Evolutionary conservation across 2,113 vertebrate genomes (phyloP).

Genomic region (Paradoxurus hermaphroditus): DNA sequence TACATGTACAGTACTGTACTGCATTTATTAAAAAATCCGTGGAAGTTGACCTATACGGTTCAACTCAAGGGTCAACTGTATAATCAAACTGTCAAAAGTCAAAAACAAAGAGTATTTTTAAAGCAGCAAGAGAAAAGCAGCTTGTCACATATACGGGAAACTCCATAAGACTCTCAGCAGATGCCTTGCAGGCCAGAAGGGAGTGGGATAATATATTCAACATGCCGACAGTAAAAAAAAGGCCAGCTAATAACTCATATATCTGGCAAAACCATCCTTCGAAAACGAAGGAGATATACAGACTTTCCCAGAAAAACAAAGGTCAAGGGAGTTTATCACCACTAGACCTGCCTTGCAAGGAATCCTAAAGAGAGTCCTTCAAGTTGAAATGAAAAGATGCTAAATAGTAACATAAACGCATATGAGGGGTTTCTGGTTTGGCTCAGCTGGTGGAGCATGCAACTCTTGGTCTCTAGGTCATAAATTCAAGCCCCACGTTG

Average conservation of each 20-base stretch:
- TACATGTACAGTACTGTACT: neutral
- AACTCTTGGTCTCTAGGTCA: neutral
- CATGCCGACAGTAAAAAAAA: neutral
- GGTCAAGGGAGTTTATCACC: neutral
- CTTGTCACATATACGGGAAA: neutral
- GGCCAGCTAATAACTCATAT: neutral
- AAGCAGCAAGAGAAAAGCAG: neutral
- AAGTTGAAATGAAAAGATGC: neutral
- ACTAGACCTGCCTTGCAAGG: neutral
- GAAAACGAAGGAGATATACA: neutral
- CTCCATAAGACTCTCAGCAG: neutral
- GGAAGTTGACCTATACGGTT: neutral
- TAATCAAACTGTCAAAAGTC: neutral
- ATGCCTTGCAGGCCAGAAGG: neutral
- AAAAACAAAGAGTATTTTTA: neutral
- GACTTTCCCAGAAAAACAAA: neutral
- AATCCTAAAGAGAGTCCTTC: neutral
- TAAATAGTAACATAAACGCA: neutral
- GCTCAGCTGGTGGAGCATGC: neutral
- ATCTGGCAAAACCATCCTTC: neutral
- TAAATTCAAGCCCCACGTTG: neutral
- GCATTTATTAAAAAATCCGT: neutral
- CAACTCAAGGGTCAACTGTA: neutral
- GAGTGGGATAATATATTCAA: neutral
- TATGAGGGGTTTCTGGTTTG: neutral